A percentile compares a stretch with the other conserved stretches of the same genome.
These are phyloP conservation scores for Nothocercus julius DNA, from an alignment of 2,113 vertebrate genomes.

Conservation along the genomic window DNA sequence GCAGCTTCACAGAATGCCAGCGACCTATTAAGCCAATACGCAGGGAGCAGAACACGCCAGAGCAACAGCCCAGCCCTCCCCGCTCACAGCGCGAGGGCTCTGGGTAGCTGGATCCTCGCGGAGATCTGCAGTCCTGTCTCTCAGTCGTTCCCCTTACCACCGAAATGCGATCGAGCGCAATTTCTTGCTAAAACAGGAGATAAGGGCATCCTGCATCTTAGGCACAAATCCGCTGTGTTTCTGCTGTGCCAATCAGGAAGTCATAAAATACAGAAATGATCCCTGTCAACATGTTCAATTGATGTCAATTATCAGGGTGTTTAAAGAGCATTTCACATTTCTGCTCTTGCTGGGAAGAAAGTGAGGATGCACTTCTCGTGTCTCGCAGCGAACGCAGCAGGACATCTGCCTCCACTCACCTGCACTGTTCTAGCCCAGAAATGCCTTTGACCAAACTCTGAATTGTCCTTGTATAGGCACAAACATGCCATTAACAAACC, in stretches of 20 bases:
- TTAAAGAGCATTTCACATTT: background rate
- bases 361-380: background rate
- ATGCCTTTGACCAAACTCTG: background rate
- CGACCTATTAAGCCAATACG: background rate
- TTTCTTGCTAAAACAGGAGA: background rate
- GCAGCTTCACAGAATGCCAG: background rate
- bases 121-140: background rate
- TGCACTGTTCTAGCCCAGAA: background rate
- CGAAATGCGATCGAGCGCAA: background rate
- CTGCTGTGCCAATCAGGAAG: background rate
- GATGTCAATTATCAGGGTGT: background rate
- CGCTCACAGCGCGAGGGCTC: background rate
- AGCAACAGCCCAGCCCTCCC: background rate
- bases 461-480: background rate
- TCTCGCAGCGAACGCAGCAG: background rate
- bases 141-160: background rate
- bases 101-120: background rate
- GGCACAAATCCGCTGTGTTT: background rate
- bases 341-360: background rate
- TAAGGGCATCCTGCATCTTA: background rate
- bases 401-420: no score
- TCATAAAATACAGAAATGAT: background rate
- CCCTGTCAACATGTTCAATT: background rate
- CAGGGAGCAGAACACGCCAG: background rate
- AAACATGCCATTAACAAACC: constrained; percentile 29